Evolutionary conservation across 2,888 invertebrate species (phyloP).

Genomic region (Acanthacorydalis orientalis): DNA sequence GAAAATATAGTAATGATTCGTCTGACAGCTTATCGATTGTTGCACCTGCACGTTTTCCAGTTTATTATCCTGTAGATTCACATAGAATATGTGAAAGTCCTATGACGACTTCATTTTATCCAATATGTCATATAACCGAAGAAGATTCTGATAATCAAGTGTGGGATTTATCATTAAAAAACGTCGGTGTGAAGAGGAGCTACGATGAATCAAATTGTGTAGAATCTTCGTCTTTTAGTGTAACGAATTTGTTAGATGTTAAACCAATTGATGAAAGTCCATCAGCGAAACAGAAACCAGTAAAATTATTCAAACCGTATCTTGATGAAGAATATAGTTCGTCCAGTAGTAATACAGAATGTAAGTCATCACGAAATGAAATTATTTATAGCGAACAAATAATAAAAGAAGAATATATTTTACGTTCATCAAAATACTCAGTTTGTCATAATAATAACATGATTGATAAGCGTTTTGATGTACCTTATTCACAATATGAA

Average conservation of each 20-base stretch:
- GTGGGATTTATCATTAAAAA: constrained; percentile 24
- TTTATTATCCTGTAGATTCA: not conserved
- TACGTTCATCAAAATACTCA: not conserved
- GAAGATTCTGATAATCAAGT: constrained; percentile 13
- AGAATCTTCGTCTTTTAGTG: not conserved
- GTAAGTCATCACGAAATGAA: not conserved
- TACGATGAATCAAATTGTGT: constrained; percentile 8
- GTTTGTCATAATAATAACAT: not conserved
- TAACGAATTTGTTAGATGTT: not conserved
- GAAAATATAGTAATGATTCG: constrained; percentile 10
- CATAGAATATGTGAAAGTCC: not conserved
- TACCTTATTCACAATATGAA: not conserved
- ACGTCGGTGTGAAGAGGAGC: constrained; percentile 13
- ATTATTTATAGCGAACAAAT: not conserved
- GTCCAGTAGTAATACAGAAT: constrained; percentile 7
- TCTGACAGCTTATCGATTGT: not conserved
- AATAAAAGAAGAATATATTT: not conserved
- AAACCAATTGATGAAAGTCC: constrained; percentile 3
- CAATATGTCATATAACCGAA: not conserved
- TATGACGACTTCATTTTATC: no score
- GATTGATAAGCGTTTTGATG: not conserved
- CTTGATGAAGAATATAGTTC: constrained; percentile 43
- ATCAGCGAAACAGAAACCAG: constrained; percentile 35
- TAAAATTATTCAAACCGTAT: constrained; percentile 64
- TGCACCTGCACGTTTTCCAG: not conserved